Evolutionary conservation across 2,888 invertebrate species (phyloP), one percentile per base, ranked within the genome.

Genomic region (Tetragonula carbonaria): DNA sequence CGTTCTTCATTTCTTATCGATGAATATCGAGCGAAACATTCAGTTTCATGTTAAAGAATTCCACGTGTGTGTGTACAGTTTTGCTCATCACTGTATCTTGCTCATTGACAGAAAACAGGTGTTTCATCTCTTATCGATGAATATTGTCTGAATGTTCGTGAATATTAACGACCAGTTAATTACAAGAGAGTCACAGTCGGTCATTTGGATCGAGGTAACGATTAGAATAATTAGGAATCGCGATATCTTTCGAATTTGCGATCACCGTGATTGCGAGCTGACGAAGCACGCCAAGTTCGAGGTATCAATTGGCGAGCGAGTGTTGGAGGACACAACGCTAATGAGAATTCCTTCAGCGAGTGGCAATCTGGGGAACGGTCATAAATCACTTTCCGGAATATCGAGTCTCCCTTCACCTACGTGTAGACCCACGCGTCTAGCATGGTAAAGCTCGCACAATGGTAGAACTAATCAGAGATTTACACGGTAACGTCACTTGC

Each of bases 351-450:
- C 57, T 59, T 59, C 57, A 14, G n/a, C 57, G n/a, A 13, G 13
- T 57, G 57, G 57, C 57, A 18, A 57, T 57, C n/a, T 14, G n/a
- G 57, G n/a, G 57, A 57, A 57, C 38, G 57, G n/a, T 57, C n/a
- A 57, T 57, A 57, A 57, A 57, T 57, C 57, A 57, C 57, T n/a
- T 57, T 57, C n/a, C 57, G 57, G n/a, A 57, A 57, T 57, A 57
- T 57, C 57, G n/a, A 57, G 57, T n/a, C 14, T n/a, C 57, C 57
- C 5, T 57, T 57, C 8, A 57, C 57, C 57, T 21, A n/a, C 57
- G 57, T 57, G n/a, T 57, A 57, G n/a, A 57, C n/a, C n/a, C 57
- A 38, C 8, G n/a, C 14, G 57, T 57, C n/a, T 57, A 57, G n/a
- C 57, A 59, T 59, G n/a, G 57, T 2, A 23, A n/a, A 14, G 57